Evolutionary conservation across 2,888 invertebrate species (phyloP), one percentile per base, ranked within the genome.

Genomic region (Yponomeuta cagnagella): DNA sequence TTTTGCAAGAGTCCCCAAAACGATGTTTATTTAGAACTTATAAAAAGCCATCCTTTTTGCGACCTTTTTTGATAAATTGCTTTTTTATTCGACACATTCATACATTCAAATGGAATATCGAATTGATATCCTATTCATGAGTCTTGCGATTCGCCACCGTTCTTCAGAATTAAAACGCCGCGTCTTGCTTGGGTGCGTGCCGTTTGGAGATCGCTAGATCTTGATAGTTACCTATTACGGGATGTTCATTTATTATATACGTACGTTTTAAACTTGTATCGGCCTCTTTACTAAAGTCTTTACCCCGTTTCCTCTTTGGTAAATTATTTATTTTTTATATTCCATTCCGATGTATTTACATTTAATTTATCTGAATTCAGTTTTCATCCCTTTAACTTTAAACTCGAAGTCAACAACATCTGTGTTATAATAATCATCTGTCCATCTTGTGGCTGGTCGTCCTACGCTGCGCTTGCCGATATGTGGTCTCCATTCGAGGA

Each of bases 21-120:
- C 81, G 83, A 88, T 90, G 90, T 91, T 90, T 90, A 91, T 91
- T 91, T 91, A 91, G 88, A 88, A 81, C 83, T 82, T 88, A 87
- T 90, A 88, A 89, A 90, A 88, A 87, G 85, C 75, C 79, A 78
- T 81, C 79, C 77, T 75, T 80, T 75, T 80, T 87, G 76, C 77
- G 83, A 85, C 83, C 48, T 70, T 86, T 86, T 89, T 88, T 92
- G 92, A 92, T 92, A 88, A 88, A 92, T 92, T 86, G 82, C 80
- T 80, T 87, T 90, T 92, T 91, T 89, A 91, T 91, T 86, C 85
- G 85, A 85, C 84, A 79, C 84, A 79, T 81, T 86, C 79, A 33
- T 33, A 33, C 79, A 88, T 89, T 87, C 79, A 85, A 88, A 86
- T 85, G 83, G 85, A 88, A 89, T 89, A 89, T 87, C 82, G 88